Evolutionary conservation across 2,797 vertebrate genomes (phyloP).

Genomic region (Silurus aristotelis): DNA sequence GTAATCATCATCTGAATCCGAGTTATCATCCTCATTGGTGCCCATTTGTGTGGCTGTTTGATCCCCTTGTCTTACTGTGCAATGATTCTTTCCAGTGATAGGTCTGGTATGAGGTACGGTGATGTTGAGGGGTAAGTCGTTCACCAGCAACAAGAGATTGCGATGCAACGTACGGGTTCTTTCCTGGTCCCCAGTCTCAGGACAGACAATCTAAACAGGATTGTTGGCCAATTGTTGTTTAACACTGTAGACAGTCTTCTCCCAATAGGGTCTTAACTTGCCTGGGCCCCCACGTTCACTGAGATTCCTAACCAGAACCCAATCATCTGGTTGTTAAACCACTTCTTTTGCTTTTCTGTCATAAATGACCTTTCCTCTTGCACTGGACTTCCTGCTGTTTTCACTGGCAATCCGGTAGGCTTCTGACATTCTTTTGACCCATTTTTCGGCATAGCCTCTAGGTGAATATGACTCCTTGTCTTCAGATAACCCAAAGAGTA

Average conservation of each 20-base stretch:
- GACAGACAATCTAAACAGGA: too few relatives aligned
- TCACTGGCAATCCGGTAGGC: too few relatives aligned
- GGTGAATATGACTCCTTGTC: too few relatives aligned
- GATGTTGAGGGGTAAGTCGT: neutral
- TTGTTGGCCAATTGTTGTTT: too few relatives aligned
- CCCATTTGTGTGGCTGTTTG: neutral
- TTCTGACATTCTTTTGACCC: too few relatives aligned
- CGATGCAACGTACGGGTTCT: slow-evolving; percentile 5
- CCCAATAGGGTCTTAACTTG: too few relatives aligned
- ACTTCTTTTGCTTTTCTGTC: slow-evolving; percentile 28
- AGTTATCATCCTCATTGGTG: neutral
- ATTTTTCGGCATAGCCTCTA: too few relatives aligned
- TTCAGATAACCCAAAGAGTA: too few relatives aligned
- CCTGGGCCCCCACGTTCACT: too few relatives aligned
- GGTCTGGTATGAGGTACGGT: neutral
- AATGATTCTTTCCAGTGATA: neutral
- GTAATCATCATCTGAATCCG: neutral
- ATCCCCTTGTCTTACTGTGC: neutral
- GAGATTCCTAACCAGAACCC: neutral
- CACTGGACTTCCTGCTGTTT: too few relatives aligned
- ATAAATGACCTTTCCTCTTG: neutral
- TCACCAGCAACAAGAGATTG: neutral
- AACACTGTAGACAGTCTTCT: too few relatives aligned
- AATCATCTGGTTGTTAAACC: slow-evolving; percentile 36
- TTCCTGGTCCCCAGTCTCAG: neutral